phyloP scores from a whole-genome alignment of 2,113 vertebrate species.

The Phycodurus eques region DNA sequence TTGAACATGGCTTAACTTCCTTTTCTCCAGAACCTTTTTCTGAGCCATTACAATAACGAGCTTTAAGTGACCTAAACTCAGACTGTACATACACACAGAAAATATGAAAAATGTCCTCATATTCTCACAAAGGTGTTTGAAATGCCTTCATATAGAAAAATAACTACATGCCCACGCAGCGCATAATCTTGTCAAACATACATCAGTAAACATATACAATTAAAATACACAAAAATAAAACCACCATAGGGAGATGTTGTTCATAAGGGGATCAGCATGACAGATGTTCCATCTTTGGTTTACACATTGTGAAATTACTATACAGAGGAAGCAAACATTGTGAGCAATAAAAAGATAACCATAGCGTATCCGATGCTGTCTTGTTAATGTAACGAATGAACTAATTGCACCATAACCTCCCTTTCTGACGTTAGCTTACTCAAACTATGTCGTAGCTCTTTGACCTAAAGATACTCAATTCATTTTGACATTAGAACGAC shows the following conservation, averaged over 20 bases:
- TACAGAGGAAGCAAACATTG: slow-evolving; percentile 9
- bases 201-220: background rate
- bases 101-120: background rate
- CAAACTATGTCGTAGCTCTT: slow-evolving; percentile 4
- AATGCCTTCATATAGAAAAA: slow-evolving; percentile 1
- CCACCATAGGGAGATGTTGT: slow-evolving; percentile 50
- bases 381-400: background rate
- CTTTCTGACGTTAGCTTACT: slow-evolving; percentile 10
- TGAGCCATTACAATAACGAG: slow-evolving; percentile 17
- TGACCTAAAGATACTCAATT: background rate
- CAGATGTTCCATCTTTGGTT: background rate
- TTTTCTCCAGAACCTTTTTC: slow-evolving; percentile 10
- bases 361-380: background rate
- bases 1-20: slow-evolving; percentile 51
- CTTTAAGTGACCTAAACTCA: background rate
- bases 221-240: background rate
- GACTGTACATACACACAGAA: background rate
- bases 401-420: slow-evolving; percentile 12
- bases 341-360: background rate
- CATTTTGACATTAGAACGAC: background rate
- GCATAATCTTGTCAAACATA: background rate
- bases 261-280: slow-evolving; percentile 5
- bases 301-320: slow-evolving; percentile 7
- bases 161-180: background rate
- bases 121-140: background rate